Evolutionary conservation across 2,888 invertebrate genomes (phyloP), one percentile per base, ranked within the genome.

Genomic region (Cabera pusaria): DNA sequence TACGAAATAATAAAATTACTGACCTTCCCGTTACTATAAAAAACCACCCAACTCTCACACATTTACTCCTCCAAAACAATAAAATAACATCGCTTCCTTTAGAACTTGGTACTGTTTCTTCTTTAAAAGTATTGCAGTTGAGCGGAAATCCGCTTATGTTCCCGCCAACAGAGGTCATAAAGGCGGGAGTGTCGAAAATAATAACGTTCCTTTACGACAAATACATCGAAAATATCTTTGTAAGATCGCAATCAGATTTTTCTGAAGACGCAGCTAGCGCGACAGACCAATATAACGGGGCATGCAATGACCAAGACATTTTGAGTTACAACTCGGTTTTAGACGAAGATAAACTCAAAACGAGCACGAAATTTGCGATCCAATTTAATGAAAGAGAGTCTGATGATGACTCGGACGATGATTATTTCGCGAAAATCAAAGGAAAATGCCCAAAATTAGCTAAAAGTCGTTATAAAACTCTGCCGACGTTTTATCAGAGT

Each of bases 11-110:
- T 64, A 61, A 80, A 34, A 60, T 94, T 5, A 75, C 64, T 2
- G 72, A 69, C 6, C 68, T 94, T 31, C 93, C 94, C 1, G 70
- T 59, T 42, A 80, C 86, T 1, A 87, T 94, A 8, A 90, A 90
- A 42, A 68, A 90, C 47, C 93, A 94, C 52, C 64, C 64, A 27
- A 72, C 64, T 48, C 80, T 94, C 9, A 91, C 93, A 31, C 93
- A 93, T 42, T 66, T 94, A 32, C 73, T 94, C 8, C 65, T 94
- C 14, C 91, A 93, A 68, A 91, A 92, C 55, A 94, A 94, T 63
- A 76, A 84, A 45, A 63, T 94, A 11, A 82, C 90, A 32, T 68
- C 73, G 35, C 64, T 94, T 22, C 93, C 93, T 0, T 77, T 91
- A 32, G 93, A 93, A 78, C 64, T 94, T 6, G 92, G 93, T 65